Conservation (phyloP, 2,797 vertebrate species). For the Rhinichthys osculus region DNA sequence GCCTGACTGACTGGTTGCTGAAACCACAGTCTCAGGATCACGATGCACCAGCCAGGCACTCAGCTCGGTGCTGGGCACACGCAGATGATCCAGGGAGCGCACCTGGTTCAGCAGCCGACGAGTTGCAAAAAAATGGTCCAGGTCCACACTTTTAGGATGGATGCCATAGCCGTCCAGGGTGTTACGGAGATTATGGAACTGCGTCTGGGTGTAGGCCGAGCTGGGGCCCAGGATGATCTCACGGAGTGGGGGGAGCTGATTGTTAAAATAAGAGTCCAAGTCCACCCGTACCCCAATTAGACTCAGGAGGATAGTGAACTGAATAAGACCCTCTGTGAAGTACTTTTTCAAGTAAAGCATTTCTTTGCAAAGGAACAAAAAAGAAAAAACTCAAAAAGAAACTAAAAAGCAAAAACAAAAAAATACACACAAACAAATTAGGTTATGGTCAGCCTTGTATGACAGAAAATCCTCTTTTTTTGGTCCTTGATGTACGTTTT, state of each 20-base stretch:
- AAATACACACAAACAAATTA: conserved; percentile 45
- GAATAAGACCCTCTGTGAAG: conserved; percentile 99
- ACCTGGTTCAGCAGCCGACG: conserved; percentile 93
- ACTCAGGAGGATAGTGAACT: conserved; percentile 99
- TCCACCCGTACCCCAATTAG: conserved; percentile 97
- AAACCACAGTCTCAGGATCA: conserved; percentile 90
- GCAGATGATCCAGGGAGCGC: conserved; percentile 92
- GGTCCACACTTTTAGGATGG: conserved; percentile 97
- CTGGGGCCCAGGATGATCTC: conserved; percentile 99
- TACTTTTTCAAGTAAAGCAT: conserved; percentile 99
- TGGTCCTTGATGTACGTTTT: conserved; percentile 16
- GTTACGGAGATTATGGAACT: conserved; percentile 97
- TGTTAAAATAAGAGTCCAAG: conserved; percentile 95
- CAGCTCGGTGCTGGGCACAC: conserved; percentile 92
- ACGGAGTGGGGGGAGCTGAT: conserved; percentile 93
- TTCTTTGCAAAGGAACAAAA: conserved; percentile 89
- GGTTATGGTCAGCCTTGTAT: conserved; percentile 27
- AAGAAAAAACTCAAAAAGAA: conserved; percentile 79
- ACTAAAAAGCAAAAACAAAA: conserved; percentile 70
- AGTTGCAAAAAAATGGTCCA: conserved; percentile 94
- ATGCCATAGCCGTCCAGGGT: conserved; percentile 98
- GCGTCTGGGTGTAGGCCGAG: conserved; percentile 97
- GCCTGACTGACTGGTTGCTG: conserved; percentile 84
- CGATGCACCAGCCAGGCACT: conserved; percentile 96
- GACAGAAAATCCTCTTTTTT: conserved; percentile 39